Conservation (phyloP, 2,113 vertebrate species). For the Oreotragus oreotragus region DNA sequence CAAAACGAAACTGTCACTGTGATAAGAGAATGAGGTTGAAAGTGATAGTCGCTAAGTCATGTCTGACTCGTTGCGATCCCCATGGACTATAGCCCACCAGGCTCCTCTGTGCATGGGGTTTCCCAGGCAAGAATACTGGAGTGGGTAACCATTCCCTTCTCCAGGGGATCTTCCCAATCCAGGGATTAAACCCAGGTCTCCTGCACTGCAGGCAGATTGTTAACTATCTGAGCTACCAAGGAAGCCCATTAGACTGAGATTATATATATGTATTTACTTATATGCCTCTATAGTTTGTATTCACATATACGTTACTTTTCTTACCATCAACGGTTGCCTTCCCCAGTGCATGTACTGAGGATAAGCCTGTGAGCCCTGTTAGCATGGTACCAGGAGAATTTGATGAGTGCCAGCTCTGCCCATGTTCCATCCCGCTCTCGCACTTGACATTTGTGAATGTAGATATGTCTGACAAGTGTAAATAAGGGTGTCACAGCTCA, state of each 20-base stretch:
- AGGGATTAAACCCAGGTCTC: not conserved
- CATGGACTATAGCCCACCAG: not conserved
- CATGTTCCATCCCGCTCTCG: not conserved
- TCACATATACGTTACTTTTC: not conserved
- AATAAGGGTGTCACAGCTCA: not conserved
- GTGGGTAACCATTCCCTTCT: not conserved
- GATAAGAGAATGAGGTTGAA: not conserved
- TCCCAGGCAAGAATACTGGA: not conserved
- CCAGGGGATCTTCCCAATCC: not conserved
- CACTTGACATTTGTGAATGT: constrained; percentile 20
- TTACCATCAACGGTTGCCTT: not conserved
- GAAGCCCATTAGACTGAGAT: not conserved
- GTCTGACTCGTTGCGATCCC: not conserved
- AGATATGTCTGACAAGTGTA: not conserved
- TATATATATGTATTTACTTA: not conserved
- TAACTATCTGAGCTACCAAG: too few relatives aligned
- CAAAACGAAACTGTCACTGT: not conserved
- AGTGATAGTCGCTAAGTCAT: not conserved
- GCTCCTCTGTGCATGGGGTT: not conserved
- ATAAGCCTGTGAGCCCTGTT: not conserved
- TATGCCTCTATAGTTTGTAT: not conserved
- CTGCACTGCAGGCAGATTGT: too few relatives aligned
- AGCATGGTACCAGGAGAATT: not conserved
- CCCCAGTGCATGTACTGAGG: not conserved
- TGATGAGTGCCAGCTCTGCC: not conserved